Evolutionary conservation across 2,888 invertebrate species (phyloP).

Genomic region (Teleogryllus oceanicus): DNA sequence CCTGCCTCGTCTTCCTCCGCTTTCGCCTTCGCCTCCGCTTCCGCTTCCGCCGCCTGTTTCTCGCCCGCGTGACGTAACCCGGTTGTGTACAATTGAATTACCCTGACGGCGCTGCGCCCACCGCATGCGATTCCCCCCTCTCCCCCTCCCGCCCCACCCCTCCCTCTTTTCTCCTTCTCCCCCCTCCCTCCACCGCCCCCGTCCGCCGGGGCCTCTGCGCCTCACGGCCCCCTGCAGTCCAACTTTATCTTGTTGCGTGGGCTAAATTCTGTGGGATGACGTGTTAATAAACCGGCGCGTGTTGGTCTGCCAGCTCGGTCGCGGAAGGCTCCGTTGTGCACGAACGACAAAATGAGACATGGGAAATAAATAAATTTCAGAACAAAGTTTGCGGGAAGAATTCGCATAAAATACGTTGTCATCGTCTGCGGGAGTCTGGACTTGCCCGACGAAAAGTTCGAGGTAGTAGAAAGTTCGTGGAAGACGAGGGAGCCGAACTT

Average conservation of each 20-base stretch:
- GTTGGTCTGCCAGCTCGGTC: not conserved
- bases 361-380: not conserved
- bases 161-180: not conserved
- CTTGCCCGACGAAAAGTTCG: not conserved
- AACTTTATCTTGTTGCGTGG: slow-evolving; percentile 18
- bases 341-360: not conserved
- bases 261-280: not conserved
- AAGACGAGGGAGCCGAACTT: not conserved
- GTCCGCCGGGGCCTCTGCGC: not conserved
- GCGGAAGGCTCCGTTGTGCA: not conserved
- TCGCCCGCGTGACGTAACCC: too few relatives aligned
- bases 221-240: not conserved
- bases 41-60: too few relatives aligned
- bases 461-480: not conserved
- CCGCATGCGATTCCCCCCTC: not conserved
- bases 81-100: too few relatives aligned
- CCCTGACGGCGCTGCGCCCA: too few relatives aligned
- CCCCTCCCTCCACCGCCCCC: not conserved
- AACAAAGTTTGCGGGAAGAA: not conserved
- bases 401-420: not conserved
- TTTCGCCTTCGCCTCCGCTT: too few relatives aligned
- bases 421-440: not conserved
- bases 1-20: too few relatives aligned
- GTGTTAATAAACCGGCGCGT: not conserved
- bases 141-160: not conserved